These are phyloP conservation scores for zebrafish (Danio rerio) DNA, from an alignment of 2,113 vertebrate genomes.

Conservation along the genomic window GRCz12tu NC_133184.1:31336501-31337000, in stretches of 20 bases:
- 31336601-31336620: neutral
- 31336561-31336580: neutral
- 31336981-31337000: neutral
- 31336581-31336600: neutral
- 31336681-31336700: neutral
- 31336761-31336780: slow-evolving; percentile 38
- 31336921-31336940: slow-evolving; percentile 18
- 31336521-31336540: too few species aligned
- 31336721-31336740: neutral
- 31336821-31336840: slow-evolving; percentile 56
- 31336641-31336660: neutral
- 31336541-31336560: too few species aligned
- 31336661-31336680: neutral
- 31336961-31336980: neutral
- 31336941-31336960: neutral
- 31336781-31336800: slow-evolving; percentile 48
- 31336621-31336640: neutral
- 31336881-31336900: slow-evolving; percentile 49
- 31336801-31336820: slow-evolving; percentile 58
- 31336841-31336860: slow-evolving; percentile 47
- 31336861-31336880: slow-evolving; percentile 49
- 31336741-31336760: slow-evolving; percentile 18
- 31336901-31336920: slow-evolving; percentile 37
- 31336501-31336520: too few species aligned
- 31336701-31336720: neutral